A percentile compares a stretch with the other conserved stretches of the same genome.
Conservation (phyloP, 2,113 vertebrate species). For the Psittacara wagleri region DNA sequence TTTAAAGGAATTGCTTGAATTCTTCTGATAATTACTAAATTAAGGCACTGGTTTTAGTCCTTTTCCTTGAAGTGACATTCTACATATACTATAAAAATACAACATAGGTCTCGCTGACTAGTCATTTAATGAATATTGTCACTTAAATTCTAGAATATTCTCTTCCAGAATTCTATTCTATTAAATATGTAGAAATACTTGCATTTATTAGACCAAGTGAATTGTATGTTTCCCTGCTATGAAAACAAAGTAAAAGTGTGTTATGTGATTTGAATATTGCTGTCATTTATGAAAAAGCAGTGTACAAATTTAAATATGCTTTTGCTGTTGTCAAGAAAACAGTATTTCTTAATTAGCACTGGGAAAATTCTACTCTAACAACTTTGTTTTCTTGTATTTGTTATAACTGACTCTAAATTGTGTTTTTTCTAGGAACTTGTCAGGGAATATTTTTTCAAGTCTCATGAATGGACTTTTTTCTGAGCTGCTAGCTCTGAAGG, state of each 20-base stretch:
- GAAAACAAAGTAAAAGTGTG: neutral
- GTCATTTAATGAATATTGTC: neutral
- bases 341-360: neutral
- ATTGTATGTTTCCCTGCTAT: neutral
- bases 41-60: neutral
- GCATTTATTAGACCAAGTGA: neutral
- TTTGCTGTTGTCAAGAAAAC: neutral
- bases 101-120: neutral
- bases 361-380: neutral
- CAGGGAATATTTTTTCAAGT: constrained; percentile 91
- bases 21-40: neutral
- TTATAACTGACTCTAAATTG: neutral
- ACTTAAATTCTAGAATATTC: neutral
- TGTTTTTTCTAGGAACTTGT: constrained; percentile 79
- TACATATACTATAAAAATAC: neutral
- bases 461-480: constrained; percentile 84
- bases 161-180: neutral
- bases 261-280: neutral
- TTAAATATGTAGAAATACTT: neutral
- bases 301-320: neutral
- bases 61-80: neutral
- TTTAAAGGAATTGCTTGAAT: neutral
- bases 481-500: constrained; percentile 81
- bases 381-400: neutral
- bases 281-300: neutral